Evolutionary conservation across 2,797 vertebrate genomes (phyloP).

Genomic region (Gadopsis bispinosus): DNA sequence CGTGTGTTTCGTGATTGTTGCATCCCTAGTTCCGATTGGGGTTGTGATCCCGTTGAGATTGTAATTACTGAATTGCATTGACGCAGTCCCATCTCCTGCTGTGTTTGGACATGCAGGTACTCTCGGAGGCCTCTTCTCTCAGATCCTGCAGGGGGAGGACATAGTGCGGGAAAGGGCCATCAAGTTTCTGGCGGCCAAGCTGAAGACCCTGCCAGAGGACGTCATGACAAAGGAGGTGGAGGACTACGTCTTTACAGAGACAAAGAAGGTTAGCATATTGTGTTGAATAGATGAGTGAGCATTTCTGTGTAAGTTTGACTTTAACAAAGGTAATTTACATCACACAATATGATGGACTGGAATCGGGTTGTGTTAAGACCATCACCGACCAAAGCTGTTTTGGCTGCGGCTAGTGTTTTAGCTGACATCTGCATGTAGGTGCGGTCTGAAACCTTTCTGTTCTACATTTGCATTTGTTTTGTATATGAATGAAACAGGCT

Average conservation of each 20-base stretch:
- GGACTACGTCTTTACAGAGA: slow-evolving; percentile 92
- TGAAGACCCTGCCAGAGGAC: slow-evolving; percentile 94
- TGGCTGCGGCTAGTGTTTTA: neutral
- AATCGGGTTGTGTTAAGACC: neutral
- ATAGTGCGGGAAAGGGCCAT: slow-evolving; percentile 96
- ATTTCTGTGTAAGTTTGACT: neutral
- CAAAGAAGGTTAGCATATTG: slow-evolving; percentile 89
- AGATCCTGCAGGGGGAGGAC: slow-evolving; percentile 98
- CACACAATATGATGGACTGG: neutral
- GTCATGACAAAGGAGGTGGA: slow-evolving; percentile 97
- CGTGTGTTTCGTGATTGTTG: neutral
- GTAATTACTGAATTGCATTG: neutral
- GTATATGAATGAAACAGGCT: neutral
- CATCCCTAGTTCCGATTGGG: neutral
- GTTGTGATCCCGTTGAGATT: neutral
- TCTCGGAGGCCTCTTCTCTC: slow-evolving; percentile 95
- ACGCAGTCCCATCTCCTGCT: neutral
- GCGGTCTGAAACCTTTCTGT: neutral
- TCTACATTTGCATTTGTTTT: neutral
- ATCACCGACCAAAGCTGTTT: neutral
- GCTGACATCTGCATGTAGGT: too few species aligned
- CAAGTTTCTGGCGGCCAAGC: slow-evolving; percentile 94
- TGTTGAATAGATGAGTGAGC: neutral
- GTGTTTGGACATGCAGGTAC: slow-evolving; percentile 84
- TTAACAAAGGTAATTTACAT: neutral